A percentile compares a stretch with the other conserved stretches of the same genome.
These are phyloP conservation scores for Neodiprion pinetum DNA, from an alignment of 1,140 invertebrate genomes.

Conservation along the genomic window DNA sequence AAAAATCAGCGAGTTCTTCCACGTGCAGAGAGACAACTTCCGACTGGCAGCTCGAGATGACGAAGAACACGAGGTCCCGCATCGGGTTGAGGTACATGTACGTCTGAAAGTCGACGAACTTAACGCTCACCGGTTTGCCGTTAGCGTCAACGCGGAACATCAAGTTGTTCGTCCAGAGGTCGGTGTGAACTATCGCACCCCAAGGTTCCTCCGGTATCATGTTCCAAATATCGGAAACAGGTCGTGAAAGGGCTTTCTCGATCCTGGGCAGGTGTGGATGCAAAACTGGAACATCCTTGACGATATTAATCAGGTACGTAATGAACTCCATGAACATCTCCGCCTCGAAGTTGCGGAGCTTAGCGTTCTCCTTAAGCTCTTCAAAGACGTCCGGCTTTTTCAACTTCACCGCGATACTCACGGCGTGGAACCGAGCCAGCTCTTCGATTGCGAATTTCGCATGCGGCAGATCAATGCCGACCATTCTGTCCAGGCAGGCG, in stretches of 20 bases:
- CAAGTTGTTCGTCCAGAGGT: conserved; percentile 72
- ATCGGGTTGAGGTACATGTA: conserved; percentile 61
- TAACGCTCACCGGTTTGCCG: conserved; percentile 55
- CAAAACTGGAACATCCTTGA: neutral
- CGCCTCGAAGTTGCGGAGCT: conserved; percentile 25
- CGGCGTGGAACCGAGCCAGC: conserved; percentile 66
- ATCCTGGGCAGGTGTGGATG: conserved; percentile 15
- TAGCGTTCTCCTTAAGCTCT: conserved; percentile 43
- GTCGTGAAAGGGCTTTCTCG: conserved; percentile 27
- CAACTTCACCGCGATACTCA: conserved; percentile 63
- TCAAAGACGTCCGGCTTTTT: conserved; percentile 63
- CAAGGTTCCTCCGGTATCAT: conserved; percentile 53
- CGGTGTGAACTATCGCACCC: conserved; percentile 64
- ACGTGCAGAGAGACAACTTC: conserved; percentile 54
- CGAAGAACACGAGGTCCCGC: conserved; percentile 66
- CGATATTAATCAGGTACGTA: neutral
- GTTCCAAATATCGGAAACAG: no score
- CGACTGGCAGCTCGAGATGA: conserved; percentile 63
- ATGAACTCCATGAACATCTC: neutral
- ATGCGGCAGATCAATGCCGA: conserved; percentile 60
- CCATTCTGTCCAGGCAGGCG: conserved; percentile 58
- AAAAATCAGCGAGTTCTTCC: conserved; percentile 61
- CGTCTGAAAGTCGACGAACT: conserved; percentile 72
- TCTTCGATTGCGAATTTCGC: conserved; percentile 58
- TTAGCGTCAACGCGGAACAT: conserved; percentile 54